Percentiles rank a stretch among this genome's conserved stretches.
These are phyloP conservation scores for Numenius arquata DNA, from an alignment of 2,113 vertebrate species.

Conservation along the genomic window DNA sequence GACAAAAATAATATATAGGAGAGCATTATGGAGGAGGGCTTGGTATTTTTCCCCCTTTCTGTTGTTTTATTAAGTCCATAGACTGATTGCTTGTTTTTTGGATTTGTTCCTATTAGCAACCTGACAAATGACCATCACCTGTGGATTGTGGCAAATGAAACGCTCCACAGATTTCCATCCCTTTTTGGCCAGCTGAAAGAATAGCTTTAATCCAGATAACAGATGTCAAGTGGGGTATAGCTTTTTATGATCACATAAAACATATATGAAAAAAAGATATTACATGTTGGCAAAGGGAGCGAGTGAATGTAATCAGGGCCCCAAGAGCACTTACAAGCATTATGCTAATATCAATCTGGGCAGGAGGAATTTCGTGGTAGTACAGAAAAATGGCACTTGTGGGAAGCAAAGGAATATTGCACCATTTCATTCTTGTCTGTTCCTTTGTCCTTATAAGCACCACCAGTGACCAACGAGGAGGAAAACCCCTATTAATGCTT, in stretches of 20 bases:
- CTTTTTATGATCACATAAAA: slow-evolving; percentile 28
- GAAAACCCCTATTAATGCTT: neutral
- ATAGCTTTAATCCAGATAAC: neutral
- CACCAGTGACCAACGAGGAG: neutral
- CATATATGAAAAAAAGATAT: neutral
- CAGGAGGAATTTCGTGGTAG: neutral
- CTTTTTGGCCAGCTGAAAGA: neutral
- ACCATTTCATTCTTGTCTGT: neutral
- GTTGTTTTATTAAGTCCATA: neutral
- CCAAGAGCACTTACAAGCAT: neutral
- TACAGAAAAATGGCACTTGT: neutral
- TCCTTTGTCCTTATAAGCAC: neutral
- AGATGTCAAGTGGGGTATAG: slow-evolving; percentile 1
- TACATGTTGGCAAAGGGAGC: neutral
- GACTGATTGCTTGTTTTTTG: neutral
- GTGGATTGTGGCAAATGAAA: neutral
- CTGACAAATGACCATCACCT: neutral
- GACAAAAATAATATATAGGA: neutral
- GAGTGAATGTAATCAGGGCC: neutral
- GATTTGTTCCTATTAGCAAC: neutral
- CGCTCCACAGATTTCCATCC: neutral
- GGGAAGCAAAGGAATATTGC: neutral
- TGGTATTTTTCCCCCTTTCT: neutral
- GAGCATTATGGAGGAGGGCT: neutral
- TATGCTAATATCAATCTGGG: neutral